Percentiles rank a stretch among this genome's conserved stretches.
Conservation (phyloP, 2,888 invertebrate genomes). For the Chaitophorus viminalis region DNA sequence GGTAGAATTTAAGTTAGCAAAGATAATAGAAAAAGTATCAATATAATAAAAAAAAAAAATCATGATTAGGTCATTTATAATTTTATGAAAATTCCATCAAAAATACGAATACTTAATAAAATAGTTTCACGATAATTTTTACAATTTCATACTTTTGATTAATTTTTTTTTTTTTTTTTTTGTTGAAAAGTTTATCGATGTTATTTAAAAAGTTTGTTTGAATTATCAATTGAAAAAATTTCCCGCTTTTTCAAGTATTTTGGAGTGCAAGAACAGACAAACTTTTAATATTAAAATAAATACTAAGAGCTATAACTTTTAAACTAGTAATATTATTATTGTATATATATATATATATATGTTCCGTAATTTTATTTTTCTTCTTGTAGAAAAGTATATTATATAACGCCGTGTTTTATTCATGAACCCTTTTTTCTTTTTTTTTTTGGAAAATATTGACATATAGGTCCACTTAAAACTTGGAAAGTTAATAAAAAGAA, state of each 20-base stretch:
- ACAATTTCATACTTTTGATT: conserved; percentile 15
- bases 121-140: conserved; percentile 13
- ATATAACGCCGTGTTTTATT: background rate
- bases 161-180: background rate
- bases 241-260: background rate
- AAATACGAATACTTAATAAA: background rate
- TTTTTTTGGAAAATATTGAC: background rate
- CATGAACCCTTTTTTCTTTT: background rate
- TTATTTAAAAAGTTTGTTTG: conserved; percentile 32
- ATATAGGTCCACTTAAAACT: background rate
- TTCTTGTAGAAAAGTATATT: background rate
- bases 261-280: background rate
- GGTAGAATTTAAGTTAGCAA: background rate
- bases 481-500: too few species aligned
- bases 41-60: background rate
- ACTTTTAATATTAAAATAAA: conserved; percentile 12
- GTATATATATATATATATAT: background rate
- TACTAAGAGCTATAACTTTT: conserved; percentile 5
- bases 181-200: background rate
- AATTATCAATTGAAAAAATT: conserved; percentile 16
- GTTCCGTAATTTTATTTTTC: background rate
- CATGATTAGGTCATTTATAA: conserved; percentile 1
- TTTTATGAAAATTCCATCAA: background rate
- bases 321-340: background rate
- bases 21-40: background rate